phyloP scores from a whole-genome alignment of 2,113 vertebrate species.

The Arizona elegans region DNA sequence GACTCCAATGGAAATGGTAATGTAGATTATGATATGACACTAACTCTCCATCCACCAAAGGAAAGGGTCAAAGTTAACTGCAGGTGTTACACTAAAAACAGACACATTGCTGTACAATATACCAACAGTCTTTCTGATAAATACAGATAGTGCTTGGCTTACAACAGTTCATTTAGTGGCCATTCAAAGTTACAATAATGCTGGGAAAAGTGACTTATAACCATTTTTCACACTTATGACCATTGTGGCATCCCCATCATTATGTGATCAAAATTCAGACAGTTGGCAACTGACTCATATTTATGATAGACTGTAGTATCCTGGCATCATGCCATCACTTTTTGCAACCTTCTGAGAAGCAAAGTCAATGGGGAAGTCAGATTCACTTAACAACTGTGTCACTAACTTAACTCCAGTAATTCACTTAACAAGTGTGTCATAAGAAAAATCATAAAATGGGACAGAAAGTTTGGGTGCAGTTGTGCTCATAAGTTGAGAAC shows the following conservation, averaged over 20 bases:
- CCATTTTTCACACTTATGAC: background rate
- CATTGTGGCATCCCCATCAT: background rate
- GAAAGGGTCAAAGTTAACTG: background rate
- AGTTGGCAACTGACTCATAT: background rate
- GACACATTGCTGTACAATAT: background rate
- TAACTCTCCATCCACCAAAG: background rate
- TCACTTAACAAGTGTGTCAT: background rate
- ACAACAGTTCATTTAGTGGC: background rate
- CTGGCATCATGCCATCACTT: background rate
- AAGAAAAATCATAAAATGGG: background rate
- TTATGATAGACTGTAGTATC: background rate
- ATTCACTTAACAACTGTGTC: background rate
- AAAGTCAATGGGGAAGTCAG: background rate
- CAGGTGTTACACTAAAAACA: background rate
- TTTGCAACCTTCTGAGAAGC: background rate
- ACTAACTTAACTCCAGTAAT: background rate
- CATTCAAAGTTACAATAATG: background rate
- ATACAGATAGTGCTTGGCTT: background rate
- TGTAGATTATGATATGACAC: background rate
- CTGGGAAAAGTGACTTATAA: background rate
- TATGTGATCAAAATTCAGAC: background rate
- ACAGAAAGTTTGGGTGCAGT: background rate
- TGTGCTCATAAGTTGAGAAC: background rate
- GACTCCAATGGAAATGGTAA: background rate
- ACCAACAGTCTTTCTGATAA: background rate